Base-by-base conservation (phyloP, 37 sponge, comb jelly and placozoan species). In the Agelas oroides region DNA sequence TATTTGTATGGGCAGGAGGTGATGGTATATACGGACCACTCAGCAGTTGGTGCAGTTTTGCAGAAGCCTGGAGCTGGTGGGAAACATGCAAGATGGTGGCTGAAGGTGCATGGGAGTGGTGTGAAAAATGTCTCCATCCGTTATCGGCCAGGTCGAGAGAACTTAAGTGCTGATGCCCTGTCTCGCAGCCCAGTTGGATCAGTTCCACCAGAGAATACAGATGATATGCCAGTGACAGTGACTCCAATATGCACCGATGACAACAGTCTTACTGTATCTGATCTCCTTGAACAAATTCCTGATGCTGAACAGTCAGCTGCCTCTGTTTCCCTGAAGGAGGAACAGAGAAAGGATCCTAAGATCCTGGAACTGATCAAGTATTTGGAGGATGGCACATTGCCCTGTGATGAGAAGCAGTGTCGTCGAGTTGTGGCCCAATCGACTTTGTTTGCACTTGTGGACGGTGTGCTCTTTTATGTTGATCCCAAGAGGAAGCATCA, bases 51-150 rank as follows among this genome's bases (percentile, higher is more conserved):
- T 27, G 79, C 86, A 5, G 40, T 86, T 27, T 46, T 86, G 63
- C 71, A 70, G 40, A 65, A 78, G 8, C 86, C 86, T 41, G 63
- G 60, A 23, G 72, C 86, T 2, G 59, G 52, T 27, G 80, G 80
- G 27, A 79, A 73, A 62, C 80, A 79, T 78, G 80, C 87, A 0
- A 39, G 80, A 1, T 79, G 87, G 87, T 87, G 87, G 80, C 39
- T 23, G 24, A 87, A 78, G 36, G 87, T 87, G 28, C 70, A 61
- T 53, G 75, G 75, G 38, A 53, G 62, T 70, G 80, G 87, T 14
- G 59, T 79, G 12, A 32, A 33, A 24, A 64, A 39, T 41, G 64
- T 87, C 14, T 18, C 73, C 40, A 80, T 87, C 30, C 19, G 40
- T 57, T 87, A 78, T 33, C 80, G 80, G 12, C 65, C 87, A 15